Evolutionary conservation across 2,113 vertebrate species (phyloP).

Genomic region (Theristicus caerulescens): DNA sequence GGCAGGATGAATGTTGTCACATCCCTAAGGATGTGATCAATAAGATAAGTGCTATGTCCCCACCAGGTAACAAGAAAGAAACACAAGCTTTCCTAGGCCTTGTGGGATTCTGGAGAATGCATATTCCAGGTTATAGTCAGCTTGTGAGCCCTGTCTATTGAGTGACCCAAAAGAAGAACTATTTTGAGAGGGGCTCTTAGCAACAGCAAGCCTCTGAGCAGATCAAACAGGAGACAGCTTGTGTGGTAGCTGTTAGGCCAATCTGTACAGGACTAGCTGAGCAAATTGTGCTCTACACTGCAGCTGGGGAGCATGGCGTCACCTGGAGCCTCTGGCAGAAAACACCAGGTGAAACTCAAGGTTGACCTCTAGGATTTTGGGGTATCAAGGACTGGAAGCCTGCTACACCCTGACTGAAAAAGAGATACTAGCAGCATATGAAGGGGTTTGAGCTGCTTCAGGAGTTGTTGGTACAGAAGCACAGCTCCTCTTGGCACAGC

Average conservation of each 20-base stretch:
- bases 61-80: neutral
- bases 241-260: neutral
- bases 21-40: neutral
- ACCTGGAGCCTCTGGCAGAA: neutral
- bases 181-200: neutral
- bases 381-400: neutral
- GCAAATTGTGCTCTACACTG: neutral
- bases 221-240: neutral
- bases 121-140: neutral
- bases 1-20: neutral
- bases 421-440: neutral
- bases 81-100: neutral
- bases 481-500: neutral
- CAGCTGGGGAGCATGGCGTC: too few species aligned
- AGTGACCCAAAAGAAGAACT: neutral
- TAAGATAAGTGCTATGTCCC: neutral
- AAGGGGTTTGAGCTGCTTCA: neutral
- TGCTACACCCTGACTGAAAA: neutral
- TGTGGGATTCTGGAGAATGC: neutral
- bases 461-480: neutral
- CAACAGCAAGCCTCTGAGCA: neutral
- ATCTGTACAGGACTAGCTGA: neutral
- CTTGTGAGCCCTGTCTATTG: neutral
- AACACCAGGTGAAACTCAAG: neutral
- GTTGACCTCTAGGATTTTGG: neutral